Conservation (phyloP, 2,888 invertebrate species). For the Carpatolechia fugitivella region DNA sequence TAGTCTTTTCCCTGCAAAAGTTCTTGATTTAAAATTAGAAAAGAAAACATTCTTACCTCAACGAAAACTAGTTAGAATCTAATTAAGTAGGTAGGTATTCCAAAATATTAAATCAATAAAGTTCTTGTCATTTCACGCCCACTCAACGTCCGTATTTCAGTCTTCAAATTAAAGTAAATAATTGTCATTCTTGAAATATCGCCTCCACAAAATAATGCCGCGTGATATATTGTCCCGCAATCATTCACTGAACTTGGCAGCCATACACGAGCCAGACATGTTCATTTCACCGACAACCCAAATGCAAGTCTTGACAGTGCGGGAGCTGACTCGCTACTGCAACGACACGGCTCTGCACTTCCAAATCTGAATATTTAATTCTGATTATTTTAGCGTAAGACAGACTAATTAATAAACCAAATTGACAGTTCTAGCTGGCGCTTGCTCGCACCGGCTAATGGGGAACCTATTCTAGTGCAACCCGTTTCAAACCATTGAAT, state of each 20-base stretch:
- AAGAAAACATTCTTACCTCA: neutral
- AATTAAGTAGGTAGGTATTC: neutral
- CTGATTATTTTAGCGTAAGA: constrained; percentile 59
- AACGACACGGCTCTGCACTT: constrained; percentile 71
- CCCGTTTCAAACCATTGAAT: constrained; percentile 45
- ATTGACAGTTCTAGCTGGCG: constrained; percentile 42
- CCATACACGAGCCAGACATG: constrained; percentile 54
- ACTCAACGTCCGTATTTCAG: neutral
- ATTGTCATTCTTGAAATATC: constrained; percentile 7
- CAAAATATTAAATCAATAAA: neutral
- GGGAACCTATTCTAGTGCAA: constrained; percentile 41
- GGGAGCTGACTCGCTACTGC: constrained; percentile 48
- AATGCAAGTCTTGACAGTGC: constrained; percentile 68
- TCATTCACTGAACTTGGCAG: constrained; percentile 9
- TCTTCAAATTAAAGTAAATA: constrained; percentile 9
- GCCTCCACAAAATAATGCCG: constrained; percentile 1
- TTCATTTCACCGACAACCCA: constrained; percentile 67
- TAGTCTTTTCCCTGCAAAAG: too few relatives aligned
- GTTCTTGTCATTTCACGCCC: neutral
- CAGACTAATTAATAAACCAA: constrained; percentile 61
- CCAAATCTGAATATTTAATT: constrained; percentile 72
- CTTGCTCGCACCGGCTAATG: constrained; percentile 39
- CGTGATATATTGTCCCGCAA: constrained; percentile 8
- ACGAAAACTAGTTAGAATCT: neutral
- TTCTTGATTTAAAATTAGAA: too few relatives aligned